These are phyloP conservation scores for Telenomus remus DNA, from an alignment of 1,140 invertebrate species.

Conservation along the genomic window DNA sequence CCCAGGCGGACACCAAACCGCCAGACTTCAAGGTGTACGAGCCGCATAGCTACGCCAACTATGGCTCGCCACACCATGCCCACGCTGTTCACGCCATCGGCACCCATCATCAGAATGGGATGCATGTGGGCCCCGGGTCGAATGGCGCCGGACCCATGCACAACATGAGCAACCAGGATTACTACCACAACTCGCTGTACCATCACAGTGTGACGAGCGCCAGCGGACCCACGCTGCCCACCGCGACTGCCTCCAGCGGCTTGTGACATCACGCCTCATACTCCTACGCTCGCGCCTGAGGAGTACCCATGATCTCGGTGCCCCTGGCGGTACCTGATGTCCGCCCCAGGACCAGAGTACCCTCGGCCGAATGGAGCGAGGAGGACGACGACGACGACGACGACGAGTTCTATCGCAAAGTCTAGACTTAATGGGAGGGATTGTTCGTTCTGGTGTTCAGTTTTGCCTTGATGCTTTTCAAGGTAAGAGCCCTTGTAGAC, in stretches of 20 bases:
- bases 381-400: constrained; percentile 62
- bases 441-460: background rate
- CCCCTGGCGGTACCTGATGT: constrained; percentile 11
- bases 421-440: background rate
- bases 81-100: constrained; percentile 63
- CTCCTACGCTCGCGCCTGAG: constrained; percentile 82
- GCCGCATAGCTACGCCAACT: constrained; percentile 72
- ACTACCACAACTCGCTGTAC: constrained; percentile 87
- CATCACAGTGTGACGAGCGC: constrained; percentile 80
- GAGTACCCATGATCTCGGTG: constrained; percentile 35
- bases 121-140: constrained; percentile 79
- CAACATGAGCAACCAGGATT: constrained; percentile 81
- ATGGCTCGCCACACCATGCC: constrained; percentile 67
- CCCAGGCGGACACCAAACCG: constrained; percentile 74
- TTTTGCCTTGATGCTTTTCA: background rate
- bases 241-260: constrained; percentile 77
- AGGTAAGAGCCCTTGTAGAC: too few relatives aligned
- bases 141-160: constrained; percentile 78
- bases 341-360: constrained; percentile 3
- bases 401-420: constrained; percentile 22
- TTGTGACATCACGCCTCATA: constrained; percentile 81
- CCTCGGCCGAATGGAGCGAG: constrained; percentile 57
- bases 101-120: constrained; percentile 71
- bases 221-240: constrained; percentile 64
- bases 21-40: constrained; percentile 88